Base-by-base conservation (phyloP, 2,888 invertebrate species). In the Caenorhabditis drosophilae region DNA sequence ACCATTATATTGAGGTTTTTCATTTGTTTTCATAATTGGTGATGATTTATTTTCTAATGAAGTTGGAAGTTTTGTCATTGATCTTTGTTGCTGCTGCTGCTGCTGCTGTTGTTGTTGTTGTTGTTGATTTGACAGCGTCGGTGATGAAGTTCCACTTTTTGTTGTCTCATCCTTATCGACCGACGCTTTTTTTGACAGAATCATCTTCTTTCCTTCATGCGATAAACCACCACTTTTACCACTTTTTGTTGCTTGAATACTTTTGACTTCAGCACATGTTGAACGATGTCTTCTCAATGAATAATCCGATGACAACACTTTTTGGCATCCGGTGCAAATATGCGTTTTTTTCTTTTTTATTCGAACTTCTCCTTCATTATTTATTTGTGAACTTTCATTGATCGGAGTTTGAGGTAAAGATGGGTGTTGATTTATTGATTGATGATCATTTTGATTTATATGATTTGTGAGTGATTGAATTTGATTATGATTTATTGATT, bases 261-360 rank as follows among this genome's bases (percentile, higher is more conserved):
- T 27, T 31, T 45, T 27, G 4, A 49, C 47, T 15, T 58, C 47
- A 4, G 42, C 22, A 16, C 70, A 70, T 0, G 36, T 45, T 3
- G 31, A 36, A 4, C 66, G 55, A 45, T 70, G 70, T 22, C 70
- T 34, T 38, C 66, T 25, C 0, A 70, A 53, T 1, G 66, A 58
- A 35, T 70, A 67, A 35, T 66, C 70, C 1, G 70, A 59, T 12
- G 45, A 45, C 9, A 45, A 16, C 3, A 45, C 20, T 15, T 45
- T 45, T 2, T 49, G 42, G 25, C 64, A 64, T 20, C 54, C 64
- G 2, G 51, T 18, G 40, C 64, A 64, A 16, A 12, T 25, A 31
- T 51, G 51, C 4, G 38, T 41, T 23, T 51, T 51, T 41, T 51
- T 51, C 51, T 51, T 36, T 31, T 36, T 23, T 26, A 35, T 9